These are phyloP conservation scores for Falco punctatus DNA, from an alignment of 2,113 vertebrate genomes.

Conservation along the genomic window DNA sequence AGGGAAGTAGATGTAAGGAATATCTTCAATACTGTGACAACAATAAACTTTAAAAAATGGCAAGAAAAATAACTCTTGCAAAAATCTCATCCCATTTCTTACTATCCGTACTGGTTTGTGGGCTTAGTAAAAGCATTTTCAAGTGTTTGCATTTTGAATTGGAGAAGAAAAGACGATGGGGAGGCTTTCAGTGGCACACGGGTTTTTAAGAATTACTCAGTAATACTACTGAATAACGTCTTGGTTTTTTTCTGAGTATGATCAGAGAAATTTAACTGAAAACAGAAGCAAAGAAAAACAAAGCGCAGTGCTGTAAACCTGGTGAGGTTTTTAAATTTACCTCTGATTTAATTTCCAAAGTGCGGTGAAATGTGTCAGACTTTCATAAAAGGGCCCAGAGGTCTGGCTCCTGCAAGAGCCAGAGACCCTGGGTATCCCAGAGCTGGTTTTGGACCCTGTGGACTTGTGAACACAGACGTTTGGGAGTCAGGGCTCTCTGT, in stretches of 20 bases:
- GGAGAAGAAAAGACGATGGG: neutral
- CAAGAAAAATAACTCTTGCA: neutral
- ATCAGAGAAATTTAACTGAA: neutral
- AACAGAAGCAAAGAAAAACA: neutral
- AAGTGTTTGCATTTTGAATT: neutral
- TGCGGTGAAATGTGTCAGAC: neutral
- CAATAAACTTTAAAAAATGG: neutral
- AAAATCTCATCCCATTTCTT: neutral
- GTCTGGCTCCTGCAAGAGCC: neutral
- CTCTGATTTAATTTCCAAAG: neutral
- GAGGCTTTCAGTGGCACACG: neutral
- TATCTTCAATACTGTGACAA: neutral
- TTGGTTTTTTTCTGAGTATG: neutral
- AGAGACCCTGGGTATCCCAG: neutral
- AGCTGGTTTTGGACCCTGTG: neutral
- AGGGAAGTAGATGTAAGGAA: neutral
- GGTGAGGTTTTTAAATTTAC: neutral
- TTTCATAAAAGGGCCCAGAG: neutral
- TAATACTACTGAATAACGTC: neutral
- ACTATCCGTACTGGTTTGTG: neutral
- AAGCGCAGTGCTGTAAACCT: neutral
- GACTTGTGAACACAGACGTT: neutral
- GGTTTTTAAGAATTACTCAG: neutral
- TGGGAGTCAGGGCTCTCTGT: accelerated
- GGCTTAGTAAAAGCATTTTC: neutral